Evolutionary conservation across 1,140 invertebrate genomes (phyloP).

Genomic region (Rhizoglyphus robini): DNA sequence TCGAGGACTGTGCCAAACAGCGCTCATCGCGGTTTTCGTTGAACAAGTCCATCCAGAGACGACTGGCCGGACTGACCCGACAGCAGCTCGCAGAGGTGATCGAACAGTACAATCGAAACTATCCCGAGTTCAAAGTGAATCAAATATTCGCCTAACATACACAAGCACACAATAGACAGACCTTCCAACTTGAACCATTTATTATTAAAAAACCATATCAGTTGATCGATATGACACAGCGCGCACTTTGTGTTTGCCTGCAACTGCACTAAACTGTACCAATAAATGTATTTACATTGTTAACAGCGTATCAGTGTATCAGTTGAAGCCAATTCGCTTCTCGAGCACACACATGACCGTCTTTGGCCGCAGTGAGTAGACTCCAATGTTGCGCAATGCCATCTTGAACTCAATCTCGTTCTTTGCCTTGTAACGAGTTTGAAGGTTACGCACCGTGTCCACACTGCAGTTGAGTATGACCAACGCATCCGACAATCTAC

Average conservation of each 20-base stretch:
- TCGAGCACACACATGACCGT: not conserved
- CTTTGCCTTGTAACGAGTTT: not conserved
- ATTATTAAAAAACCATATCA: too few relatives aligned
- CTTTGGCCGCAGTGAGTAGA: not conserved
- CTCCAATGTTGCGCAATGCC: not conserved
- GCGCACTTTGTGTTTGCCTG: too few relatives aligned
- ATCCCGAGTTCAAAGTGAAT: not conserved
- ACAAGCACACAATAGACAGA: too few relatives aligned
- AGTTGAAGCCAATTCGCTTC: not conserved
- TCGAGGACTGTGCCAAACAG: constrained; percentile 41
- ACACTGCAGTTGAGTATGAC: not conserved
- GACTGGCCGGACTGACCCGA: not conserved
- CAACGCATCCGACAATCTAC: not conserved
- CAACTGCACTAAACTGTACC: too few relatives aligned
- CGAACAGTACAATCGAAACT: constrained; percentile 2
- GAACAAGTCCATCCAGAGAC: not conserved
- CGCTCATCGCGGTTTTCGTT: constrained; percentile 36
- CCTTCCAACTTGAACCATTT: too few relatives aligned
- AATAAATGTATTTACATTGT: too few relatives aligned
- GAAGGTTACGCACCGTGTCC: not conserved
- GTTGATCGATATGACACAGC: too few relatives aligned
- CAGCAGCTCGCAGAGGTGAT: not conserved
- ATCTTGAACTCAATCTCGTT: not conserved
- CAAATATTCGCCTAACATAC: constrained; percentile 5
- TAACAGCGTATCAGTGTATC: too few relatives aligned